Percentiles rank a stretch among this genome's conserved stretches.
phyloP scores from a whole-genome alignment of 2,113 vertebrate genomes.

The Sylvia atricapilla region DNA sequence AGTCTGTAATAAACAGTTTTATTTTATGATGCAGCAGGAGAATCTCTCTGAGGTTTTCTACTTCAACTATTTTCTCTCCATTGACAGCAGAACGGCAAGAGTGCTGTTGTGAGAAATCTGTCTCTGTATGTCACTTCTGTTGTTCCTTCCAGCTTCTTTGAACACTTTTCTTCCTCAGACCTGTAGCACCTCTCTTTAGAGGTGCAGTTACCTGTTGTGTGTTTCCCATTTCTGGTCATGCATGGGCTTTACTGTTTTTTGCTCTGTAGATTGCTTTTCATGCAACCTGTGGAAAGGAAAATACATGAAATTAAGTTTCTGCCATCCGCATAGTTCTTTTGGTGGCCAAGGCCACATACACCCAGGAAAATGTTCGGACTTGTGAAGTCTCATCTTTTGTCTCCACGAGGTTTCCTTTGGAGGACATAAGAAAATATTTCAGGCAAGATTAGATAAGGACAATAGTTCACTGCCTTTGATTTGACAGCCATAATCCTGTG shows the following conservation, averaged over 20 bases:
- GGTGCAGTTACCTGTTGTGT: neutral
- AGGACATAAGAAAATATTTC: neutral
- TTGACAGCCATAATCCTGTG: neutral
- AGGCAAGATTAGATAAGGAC: neutral
- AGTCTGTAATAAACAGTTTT: neutral
- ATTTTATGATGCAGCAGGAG: neutral
- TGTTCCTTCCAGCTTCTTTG: neutral
- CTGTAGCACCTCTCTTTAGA: neutral
- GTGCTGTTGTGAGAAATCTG: neutral
- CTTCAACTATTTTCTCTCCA: neutral
- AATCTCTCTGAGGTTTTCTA: neutral
- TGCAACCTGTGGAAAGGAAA: neutral
- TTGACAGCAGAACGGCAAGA: neutral
- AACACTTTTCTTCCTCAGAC: neutral
- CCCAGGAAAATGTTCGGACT: neutral
- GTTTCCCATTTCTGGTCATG: neutral
- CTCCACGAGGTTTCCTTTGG: neutral
- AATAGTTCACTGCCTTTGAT: neutral
- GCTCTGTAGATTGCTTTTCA: neutral
- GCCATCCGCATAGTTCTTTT: neutral
- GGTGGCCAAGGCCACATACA: rapidly evolving
- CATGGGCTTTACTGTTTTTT: neutral
- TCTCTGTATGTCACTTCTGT: neutral
- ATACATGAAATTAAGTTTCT: neutral
- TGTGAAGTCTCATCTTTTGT: neutral